These are phyloP conservation scores for Drosophila sp. DNA, from an alignment of 1,140 invertebrate species.

Conservation along the genomic window DNA sequence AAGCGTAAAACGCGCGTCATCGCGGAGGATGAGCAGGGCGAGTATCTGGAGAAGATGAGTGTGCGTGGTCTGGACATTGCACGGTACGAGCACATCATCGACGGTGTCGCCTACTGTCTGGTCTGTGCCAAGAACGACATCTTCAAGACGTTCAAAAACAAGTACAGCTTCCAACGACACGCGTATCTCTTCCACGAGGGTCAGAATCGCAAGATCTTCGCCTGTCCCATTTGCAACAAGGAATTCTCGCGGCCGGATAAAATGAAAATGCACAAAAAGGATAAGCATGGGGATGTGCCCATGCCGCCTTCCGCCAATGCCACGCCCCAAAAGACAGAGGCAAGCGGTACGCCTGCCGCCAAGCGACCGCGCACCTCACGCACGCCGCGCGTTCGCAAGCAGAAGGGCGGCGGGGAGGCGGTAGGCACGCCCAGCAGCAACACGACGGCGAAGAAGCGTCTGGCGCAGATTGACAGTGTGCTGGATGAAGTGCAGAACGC, in stretches of 20 bases:
- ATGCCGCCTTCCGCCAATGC: constrained; percentile 51
- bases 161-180: constrained; percentile 96
- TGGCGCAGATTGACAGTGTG: constrained; percentile 80
- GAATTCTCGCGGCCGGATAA: constrained; percentile 96
- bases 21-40: constrained; percentile 92
- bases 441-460: constrained; percentile 67
- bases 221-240: constrained; percentile 94
- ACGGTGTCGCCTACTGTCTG: constrained; percentile 95
- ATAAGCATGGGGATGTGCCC: constrained; percentile 88
- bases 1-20: constrained; percentile 90
- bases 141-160: constrained; percentile 96
- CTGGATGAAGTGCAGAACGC: constrained; percentile 78
- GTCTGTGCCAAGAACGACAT: constrained; percentile 95
- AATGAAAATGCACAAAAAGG: constrained; percentile 97
- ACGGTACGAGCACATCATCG: constrained; percentile 93
- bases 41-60: constrained; percentile 95
- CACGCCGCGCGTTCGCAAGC: constrained; percentile 70
- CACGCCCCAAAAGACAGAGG: constrained; percentile 59
- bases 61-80: constrained; percentile 94
- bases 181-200: constrained; percentile 96
- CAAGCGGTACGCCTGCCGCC: constrained; percentile 42
- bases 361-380: constrained; percentile 64
- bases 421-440: constrained; percentile 52
- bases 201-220: constrained; percentile 95
- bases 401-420: constrained; percentile 49